A percentile compares a stretch with the other conserved stretches of the same genome.
phyloP scores from a whole-genome alignment of 2,113 vertebrate genomes.

The Crotophaga sulcirostris region DNA sequence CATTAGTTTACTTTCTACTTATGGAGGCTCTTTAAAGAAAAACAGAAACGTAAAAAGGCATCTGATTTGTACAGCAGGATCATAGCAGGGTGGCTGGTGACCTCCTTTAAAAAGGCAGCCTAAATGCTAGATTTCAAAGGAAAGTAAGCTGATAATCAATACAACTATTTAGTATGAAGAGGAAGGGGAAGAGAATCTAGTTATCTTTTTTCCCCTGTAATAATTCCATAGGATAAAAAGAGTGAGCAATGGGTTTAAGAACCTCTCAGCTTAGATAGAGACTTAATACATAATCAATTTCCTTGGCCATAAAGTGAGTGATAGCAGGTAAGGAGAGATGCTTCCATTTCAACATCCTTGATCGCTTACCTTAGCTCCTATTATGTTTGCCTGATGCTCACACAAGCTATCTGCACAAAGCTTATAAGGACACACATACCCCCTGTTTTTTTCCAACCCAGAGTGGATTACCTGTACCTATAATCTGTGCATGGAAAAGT shows the following conservation, averaged over 20 bases:
- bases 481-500: neutral
- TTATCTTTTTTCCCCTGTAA: rapidly evolving
- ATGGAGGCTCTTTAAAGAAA: neutral
- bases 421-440: neutral
- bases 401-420: neutral
- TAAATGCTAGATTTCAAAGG: neutral
- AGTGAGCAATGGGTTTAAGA: neutral
- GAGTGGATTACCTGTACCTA: neutral
- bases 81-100: neutral
- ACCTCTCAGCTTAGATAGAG: neutral
- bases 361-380: rapidly evolving
- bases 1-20: neutral
- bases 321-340: neutral
- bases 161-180: neutral
- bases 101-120: neutral
- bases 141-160: neutral
- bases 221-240: neutral
- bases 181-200: neutral
- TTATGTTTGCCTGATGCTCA: neutral
- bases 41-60: neutral
- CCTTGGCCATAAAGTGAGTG: neutral
- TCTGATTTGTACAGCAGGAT: neutral
- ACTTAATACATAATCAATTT: neutral
- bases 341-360: neutral
- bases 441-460: neutral